Evolutionary conservation across 2,888 invertebrate species (phyloP).

Genomic region (Ernsta delagoae): DNA sequence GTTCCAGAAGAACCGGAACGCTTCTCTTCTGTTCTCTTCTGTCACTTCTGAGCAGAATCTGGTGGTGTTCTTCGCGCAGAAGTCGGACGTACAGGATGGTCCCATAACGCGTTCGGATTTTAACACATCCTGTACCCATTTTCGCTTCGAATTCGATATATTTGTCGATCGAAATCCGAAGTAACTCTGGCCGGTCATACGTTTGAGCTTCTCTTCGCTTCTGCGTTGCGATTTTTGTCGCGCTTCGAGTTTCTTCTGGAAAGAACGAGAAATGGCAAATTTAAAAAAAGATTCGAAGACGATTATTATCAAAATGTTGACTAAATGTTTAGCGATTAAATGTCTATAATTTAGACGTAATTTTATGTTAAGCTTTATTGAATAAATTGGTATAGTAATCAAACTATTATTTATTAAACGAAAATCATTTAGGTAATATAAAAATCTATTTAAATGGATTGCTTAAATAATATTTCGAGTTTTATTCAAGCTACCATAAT

Average conservation of each 20-base stretch:
- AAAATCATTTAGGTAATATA: too few relatives aligned
- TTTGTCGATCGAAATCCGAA: conserved; percentile 56
- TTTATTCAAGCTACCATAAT: too few relatives aligned
- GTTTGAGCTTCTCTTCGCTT: conserved; percentile 58
- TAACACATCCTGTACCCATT: conserved; percentile 64
- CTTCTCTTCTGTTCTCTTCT: conserved; percentile 50
- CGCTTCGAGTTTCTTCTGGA: conserved; percentile 51
- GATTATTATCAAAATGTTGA: too few relatives aligned
- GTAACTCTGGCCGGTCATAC: conserved; percentile 68
- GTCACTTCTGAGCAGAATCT: conserved; percentile 51
- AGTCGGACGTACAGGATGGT: conserved; percentile 53
- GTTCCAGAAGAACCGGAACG: conserved; percentile 65
- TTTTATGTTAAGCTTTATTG: too few relatives aligned
- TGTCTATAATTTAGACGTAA: too few relatives aligned
- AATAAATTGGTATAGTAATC: too few relatives aligned
- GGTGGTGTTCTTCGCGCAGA: conserved; percentile 51
- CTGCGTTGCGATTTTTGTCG: conserved; percentile 53
- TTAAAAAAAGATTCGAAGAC: too few relatives aligned
- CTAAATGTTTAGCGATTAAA: too few relatives aligned
- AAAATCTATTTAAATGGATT: too few relatives aligned
- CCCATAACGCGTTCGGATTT: conserved; percentile 62
- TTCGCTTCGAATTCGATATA: conserved; percentile 46
- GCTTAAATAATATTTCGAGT: too few relatives aligned
- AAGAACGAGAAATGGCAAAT: background rate
- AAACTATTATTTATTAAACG: too few relatives aligned